phyloP scores from a whole-genome alignment of 2,797 vertebrate species.

The Kryptolebias ocellatus region DNA sequence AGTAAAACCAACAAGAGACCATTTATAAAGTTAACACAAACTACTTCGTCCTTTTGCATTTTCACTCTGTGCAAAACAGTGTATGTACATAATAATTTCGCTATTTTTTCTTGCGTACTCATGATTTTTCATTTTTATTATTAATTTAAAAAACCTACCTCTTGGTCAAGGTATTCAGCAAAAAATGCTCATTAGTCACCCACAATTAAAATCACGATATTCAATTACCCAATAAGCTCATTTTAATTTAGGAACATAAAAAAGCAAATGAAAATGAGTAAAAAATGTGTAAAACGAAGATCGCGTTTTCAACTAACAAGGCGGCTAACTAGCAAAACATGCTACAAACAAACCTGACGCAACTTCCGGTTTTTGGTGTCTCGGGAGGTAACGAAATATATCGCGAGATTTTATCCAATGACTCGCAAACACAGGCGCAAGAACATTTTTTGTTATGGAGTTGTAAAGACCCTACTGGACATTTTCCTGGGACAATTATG shows the following conservation, averaged over 20 bases:
- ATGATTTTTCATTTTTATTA: too few relatives aligned
- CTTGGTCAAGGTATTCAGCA: constrained; percentile 14
- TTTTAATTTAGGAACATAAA: neutral
- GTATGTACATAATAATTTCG: too few relatives aligned
- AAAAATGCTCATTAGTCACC: neutral
- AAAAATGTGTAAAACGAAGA: neutral
- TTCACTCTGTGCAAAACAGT: too few relatives aligned
- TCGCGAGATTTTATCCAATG: neutral
- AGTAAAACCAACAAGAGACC: too few relatives aligned
- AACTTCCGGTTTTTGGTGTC: constrained; percentile 33
- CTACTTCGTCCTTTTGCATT: too few relatives aligned
- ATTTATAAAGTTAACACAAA: too few relatives aligned
- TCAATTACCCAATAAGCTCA: too few relatives aligned
- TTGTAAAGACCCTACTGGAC: neutral
- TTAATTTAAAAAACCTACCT: constrained; percentile 28
- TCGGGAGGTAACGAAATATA: neutral
- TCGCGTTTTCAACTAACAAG: neutral
- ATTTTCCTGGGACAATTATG: neutral
- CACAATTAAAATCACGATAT: neutral
- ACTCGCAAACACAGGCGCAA: neutral
- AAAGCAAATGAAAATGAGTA: neutral
- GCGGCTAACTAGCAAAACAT: constrained; percentile 13
- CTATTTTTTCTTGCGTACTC: neutral
- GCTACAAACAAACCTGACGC: constrained; percentile 25
- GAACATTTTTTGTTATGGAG: neutral